These are phyloP conservation scores for Natrix natrix DNA, from an alignment of 2,797 vertebrate genomes.

Conservation along the genomic window DNA sequence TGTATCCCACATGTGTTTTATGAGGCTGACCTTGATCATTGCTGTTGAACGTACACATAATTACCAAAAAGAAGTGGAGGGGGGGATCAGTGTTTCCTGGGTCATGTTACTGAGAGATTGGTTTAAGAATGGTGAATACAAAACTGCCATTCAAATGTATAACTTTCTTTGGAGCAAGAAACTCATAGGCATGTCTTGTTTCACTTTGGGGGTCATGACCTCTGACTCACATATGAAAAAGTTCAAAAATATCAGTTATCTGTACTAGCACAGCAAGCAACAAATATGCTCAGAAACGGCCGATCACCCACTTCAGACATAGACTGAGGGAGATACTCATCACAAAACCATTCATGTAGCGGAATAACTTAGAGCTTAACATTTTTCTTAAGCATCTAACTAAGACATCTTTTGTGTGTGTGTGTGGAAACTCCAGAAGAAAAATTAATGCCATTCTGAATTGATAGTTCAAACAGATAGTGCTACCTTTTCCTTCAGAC, in stretches of 20 bases:
- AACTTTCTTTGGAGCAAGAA: neutral
- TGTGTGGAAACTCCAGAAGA: conserved; percentile 33
- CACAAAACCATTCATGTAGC: conserved; percentile 47
- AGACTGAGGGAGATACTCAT: conserved; percentile 38
- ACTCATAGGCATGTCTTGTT: neutral
- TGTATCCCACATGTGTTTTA: neutral
- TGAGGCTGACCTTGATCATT: neutral
- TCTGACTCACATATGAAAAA: neutral
- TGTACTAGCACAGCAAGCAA: neutral
- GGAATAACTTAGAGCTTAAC: conserved; percentile 47
- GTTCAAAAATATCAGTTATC: neutral
- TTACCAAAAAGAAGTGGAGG: neutral
- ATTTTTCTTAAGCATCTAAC: conserved; percentile 48
- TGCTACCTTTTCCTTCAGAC: neutral
- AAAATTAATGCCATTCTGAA: conserved; percentile 36
- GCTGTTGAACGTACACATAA: neutral
- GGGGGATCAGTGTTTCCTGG: neutral
- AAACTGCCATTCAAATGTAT: neutral
- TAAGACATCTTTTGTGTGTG: conserved; percentile 41
- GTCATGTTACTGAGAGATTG: neutral
- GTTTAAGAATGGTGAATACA: neutral
- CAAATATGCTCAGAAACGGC: conserved; percentile 40
- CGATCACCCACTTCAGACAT: conserved; percentile 54
- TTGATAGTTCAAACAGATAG: conserved; percentile 37
- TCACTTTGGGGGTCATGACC: neutral